Evolutionary conservation across 2,797 vertebrate genomes (phyloP), one percentile per base, ranked within the genome.

Genomic region (Falco columbarius): DNA sequence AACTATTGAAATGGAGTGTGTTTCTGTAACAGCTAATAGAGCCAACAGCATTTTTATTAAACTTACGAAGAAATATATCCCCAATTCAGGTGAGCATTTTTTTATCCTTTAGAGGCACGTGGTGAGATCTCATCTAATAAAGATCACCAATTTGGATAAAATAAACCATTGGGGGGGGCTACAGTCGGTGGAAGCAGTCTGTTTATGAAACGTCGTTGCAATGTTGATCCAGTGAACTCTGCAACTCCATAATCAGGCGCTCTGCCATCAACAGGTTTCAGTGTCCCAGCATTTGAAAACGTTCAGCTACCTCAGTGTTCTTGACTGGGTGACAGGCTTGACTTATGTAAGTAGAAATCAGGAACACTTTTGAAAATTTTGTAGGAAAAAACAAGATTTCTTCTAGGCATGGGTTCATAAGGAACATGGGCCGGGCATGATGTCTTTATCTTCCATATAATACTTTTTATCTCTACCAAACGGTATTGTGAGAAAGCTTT

Each of bases 31-130:
- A 74, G 51, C 17, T 72, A 19, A 29, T 71, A 52, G 19, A 91
- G 13, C 34, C 62, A 72, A 62, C 36, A 73, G 55, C 18, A 52
- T 86, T 90, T 81, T 16, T 56, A 32, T 74, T 62, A 66, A 70
- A 77, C 5, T 12, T 36, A 38, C 6, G 36, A 80, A 49, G 55
- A 86, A 66, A 46, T 56, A n/a, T 6, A 32, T 62, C 56, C 55
- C 21, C 1, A 66, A 0, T 74, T 83, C 47, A 86, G 26, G 24
- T 26, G 3, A 87, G 21, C 0, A 0, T 19, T 66, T 86, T 67
- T 67, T 80, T 40, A 27, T 65, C 52, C 42, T 75, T 67, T 72
- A 76, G n/a, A 51, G 17, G 26, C 61, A 80, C 21, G 6, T 44
- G 21, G 22, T 44, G 47, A 90, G 55, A 26, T 47, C 17, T 89